A percentile compares a stretch with the other conserved stretches of the same genome.
phyloP scores from a whole-genome alignment of 2,888 invertebrate species.

The Agrochola litura region DNA sequence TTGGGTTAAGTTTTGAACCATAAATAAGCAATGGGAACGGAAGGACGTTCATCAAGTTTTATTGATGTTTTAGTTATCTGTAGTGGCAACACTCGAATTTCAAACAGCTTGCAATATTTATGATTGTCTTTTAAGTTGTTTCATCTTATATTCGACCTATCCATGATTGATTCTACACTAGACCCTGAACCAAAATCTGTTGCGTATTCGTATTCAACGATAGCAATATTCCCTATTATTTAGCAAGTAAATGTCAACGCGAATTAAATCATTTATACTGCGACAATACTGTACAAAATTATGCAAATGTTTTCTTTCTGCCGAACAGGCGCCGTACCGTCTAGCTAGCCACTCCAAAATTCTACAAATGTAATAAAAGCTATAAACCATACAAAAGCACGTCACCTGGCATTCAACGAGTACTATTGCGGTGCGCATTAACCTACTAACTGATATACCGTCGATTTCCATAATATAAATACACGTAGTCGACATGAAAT shows the following conservation, averaged over 20 bases:
- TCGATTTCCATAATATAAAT: too few relatives aligned
- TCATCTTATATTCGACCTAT: background rate
- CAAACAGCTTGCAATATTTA: slow-evolving; percentile 35
- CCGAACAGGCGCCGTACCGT: slow-evolving; percentile 8
- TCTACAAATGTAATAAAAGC: slow-evolving; percentile 38
- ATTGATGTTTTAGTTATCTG: slow-evolving; percentile 24
- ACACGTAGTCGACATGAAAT: too few relatives aligned
- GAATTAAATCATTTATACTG: background rate
- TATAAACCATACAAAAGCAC: slow-evolving; percentile 47
- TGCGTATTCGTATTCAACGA: background rate
- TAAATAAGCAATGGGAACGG: slow-evolving; percentile 9
- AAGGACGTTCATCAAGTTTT: slow-evolving; percentile 31
- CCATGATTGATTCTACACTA: background rate
- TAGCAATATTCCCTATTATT: background rate
- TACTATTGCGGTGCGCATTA: slow-evolving; percentile 65
- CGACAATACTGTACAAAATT: background rate
- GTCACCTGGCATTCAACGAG: slow-evolving; percentile 72
- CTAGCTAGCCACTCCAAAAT: slow-evolving; percentile 12
- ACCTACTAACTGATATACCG: slow-evolving; percentile 72
- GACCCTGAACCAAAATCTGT: background rate
- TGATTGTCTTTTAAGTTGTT: slow-evolving; percentile 19
- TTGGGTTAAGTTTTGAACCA: slow-evolving; percentile 11
- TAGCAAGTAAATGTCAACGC: background rate
- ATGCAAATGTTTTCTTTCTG: background rate
- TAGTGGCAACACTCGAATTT: slow-evolving; percentile 27